A percentile compares a stretch with the other conserved stretches of the same genome.
Conservation (phyloP, 2,888 invertebrate genomes). For the Diogma glabrata region DNA sequence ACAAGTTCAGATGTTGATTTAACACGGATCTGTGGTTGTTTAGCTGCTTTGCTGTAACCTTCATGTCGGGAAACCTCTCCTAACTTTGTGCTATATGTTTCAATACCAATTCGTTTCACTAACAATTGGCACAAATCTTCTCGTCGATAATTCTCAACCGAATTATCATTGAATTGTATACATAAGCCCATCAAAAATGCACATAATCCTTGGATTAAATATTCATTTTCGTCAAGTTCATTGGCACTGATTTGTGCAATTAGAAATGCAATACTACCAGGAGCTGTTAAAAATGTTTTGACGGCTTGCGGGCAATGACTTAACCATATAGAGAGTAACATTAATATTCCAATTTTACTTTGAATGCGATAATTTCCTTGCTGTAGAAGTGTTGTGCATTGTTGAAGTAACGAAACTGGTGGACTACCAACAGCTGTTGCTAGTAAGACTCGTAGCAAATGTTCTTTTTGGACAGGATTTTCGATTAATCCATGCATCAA, state of each 20-base stretch:
- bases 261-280: constrained; percentile 73
- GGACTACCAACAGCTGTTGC: constrained; percentile 73
- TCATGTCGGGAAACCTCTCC: constrained; percentile 81
- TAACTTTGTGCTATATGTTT: constrained; percentile 75
- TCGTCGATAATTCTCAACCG: constrained; percentile 60
- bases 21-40: constrained; percentile 81
- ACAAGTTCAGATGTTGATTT: constrained; percentile 66
- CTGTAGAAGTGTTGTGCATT: constrained; percentile 74
- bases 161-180: constrained; percentile 78
- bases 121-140: constrained; percentile 72
- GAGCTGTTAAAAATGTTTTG: constrained; percentile 63
- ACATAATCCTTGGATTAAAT: constrained; percentile 74
- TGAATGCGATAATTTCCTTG: constrained; percentile 54
- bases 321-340: constrained; percentile 83
- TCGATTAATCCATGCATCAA: constrained; percentile 83
- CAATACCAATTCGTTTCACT: constrained; percentile 80
- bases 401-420: constrained; percentile 81
- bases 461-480: constrained; percentile 76
- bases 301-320: constrained; percentile 75
- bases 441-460: constrained; percentile 78
- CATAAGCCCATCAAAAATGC: constrained; percentile 90
- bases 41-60: constrained; percentile 80
- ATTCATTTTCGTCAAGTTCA: constrained; percentile 87
- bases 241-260: constrained; percentile 68
- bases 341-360: constrained; percentile 78